Conservation (phyloP, 2,797 vertebrate genomes). For the Catamblyrhynchus diadema region DNA sequence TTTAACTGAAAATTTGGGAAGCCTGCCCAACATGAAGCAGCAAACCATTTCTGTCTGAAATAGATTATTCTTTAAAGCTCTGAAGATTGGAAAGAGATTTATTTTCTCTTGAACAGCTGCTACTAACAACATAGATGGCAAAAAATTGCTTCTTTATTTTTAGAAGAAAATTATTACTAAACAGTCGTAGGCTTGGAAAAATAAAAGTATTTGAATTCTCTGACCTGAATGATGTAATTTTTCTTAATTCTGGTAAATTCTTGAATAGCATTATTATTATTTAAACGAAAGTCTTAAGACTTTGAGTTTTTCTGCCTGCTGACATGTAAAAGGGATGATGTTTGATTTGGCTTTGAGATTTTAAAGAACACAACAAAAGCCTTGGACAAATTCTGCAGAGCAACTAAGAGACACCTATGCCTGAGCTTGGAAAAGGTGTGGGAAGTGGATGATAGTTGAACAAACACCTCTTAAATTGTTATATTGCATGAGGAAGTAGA, state of each 20-base stretch:
- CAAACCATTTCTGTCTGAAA: constrained; percentile 33
- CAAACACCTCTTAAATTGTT: neutral
- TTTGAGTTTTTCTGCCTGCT: neutral
- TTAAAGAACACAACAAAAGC: neutral
- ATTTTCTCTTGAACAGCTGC: constrained; percentile 23
- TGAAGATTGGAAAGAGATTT: neutral
- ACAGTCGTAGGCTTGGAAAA: neutral
- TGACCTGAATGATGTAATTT: neutral
- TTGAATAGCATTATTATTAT: neutral
- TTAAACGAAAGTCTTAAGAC: neutral
- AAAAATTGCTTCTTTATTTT: neutral
- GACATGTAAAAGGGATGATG: neutral
- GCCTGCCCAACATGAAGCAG: constrained; percentile 18
- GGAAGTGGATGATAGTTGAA: neutral
- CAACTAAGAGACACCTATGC: neutral
- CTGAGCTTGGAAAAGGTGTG: neutral
- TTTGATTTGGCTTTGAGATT: neutral
- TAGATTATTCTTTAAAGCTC: neutral
- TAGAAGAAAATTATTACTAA: neutral
- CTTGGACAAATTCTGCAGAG: neutral
- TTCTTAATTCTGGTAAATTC: neutral
- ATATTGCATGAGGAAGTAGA: neutral
- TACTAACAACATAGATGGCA: neutral
- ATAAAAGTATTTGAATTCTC: neutral
- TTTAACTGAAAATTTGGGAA: constrained; percentile 19